A percentile compares a stretch with the other conserved stretches of the same genome.
phyloP scores from a whole-genome alignment of 2,888 invertebrate species.

The Scaptomyza polygonia region DNA sequence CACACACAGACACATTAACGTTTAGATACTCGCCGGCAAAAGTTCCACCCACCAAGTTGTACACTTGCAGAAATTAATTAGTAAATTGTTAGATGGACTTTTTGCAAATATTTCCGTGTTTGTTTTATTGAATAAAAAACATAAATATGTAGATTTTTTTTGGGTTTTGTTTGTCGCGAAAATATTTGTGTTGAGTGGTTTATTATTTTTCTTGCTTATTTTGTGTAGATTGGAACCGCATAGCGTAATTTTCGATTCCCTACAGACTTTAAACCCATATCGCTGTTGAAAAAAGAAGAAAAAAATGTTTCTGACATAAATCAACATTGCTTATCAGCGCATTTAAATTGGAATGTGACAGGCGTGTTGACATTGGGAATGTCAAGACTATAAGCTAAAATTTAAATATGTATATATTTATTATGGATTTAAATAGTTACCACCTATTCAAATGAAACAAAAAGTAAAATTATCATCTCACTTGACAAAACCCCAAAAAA shows the following conservation, averaged over 20 bases:
- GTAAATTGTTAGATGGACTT: slow-evolving; percentile 17
- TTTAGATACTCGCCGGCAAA: slow-evolving; percentile 26
- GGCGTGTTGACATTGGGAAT: slow-evolving; percentile 33
- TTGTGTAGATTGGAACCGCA: slow-evolving; percentile 20
- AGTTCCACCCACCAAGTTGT: slow-evolving; percentile 65
- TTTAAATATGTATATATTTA: neutral
- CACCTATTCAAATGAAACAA: no score
- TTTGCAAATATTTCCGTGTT: no score
- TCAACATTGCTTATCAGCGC: slow-evolving; percentile 41
- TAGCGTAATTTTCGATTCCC: slow-evolving; percentile 35
- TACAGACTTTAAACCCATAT: slow-evolving; percentile 7
- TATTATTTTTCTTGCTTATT: slow-evolving; percentile 2
- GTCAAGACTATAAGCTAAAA: slow-evolving; percentile 23
- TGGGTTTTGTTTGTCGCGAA: neutral
- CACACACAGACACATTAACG: slow-evolving; percentile 18
- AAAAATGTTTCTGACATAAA: slow-evolving; percentile 26
- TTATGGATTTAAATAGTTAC: neutral
- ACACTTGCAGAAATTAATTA: slow-evolving; percentile 69
- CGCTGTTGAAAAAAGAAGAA: neutral
- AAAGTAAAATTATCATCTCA: neutral
- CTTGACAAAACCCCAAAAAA: neutral
- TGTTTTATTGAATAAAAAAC: neutral
- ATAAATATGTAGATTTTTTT: neutral
- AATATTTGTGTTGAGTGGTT: slow-evolving; percentile 2
- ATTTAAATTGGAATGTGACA: slow-evolving; percentile 38